Evolutionary conservation across 2,113 vertebrate genomes (phyloP), one percentile per base, ranked within the genome.

Genomic region (Rhynchopsitta pachyrhyncha): DNA sequence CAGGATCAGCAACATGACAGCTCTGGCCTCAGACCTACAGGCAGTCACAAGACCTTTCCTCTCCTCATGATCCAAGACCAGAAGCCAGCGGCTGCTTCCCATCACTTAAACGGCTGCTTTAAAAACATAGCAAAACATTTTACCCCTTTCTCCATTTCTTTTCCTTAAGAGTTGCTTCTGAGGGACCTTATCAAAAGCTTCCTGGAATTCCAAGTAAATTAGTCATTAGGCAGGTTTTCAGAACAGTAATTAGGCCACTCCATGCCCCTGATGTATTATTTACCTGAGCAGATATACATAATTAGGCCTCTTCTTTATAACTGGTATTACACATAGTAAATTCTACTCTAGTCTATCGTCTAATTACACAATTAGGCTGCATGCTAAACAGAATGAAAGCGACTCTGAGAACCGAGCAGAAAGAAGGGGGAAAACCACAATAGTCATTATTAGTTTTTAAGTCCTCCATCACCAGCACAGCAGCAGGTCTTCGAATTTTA

Each of bases 221-320:
- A 96, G 96, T 94, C 95, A 97, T 96, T 93, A 97, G 91, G 89
- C 82, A 95, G 94, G 92, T 90, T 95, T 95, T 94, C 90, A 90
- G 95, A 90, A 87, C 83, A 84, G 82, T 96, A 94, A 93, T 88
- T 95, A 96, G 93, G 89, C 82, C 94, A 92, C 78, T 88, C 88
- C 50, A 60, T 93, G 90, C 70, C 82, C 82, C 90, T 93, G 96
- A 93, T 96, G 93, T 87, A 96, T 96, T 97, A 97, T 96, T 96
- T 97, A 97, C 96, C 96, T 96, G 96, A 82, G 95, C 95, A 96
- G 96, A 96, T 95, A 87, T 87, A 91, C 93, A 93, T 96, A 97
- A 97, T 96, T 94, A 97, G 93, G 92, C 83, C 92, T 97, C 92
- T 92, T 97, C 95, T 97, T 96, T 96, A 87, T 94, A 94, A 96